Percentiles rank a stretch among this genome's conserved stretches.
phyloP scores from a whole-genome alignment of 2,888 invertebrate genomes.

The Hydrotaea cyrtoneurina region DNA sequence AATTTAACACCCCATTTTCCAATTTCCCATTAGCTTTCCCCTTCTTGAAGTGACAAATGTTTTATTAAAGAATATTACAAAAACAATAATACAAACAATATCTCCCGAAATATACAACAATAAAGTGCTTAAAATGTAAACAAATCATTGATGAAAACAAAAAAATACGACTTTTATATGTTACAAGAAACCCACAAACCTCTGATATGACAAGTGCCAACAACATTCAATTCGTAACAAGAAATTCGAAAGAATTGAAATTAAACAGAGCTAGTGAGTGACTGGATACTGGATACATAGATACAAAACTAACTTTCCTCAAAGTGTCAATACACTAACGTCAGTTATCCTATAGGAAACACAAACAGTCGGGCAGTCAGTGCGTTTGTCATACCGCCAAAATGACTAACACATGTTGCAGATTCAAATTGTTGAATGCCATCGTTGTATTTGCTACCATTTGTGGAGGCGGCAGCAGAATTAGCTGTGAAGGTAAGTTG shows the following conservation, averaged over 20 bases:
- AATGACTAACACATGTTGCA: slow-evolving; percentile 63
- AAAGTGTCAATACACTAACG: too few relatives aligned
- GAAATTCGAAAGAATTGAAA: neutral
- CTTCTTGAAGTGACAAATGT: too few relatives aligned
- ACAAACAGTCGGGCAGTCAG: neutral
- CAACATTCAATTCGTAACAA: neutral
- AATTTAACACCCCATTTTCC: too few relatives aligned
- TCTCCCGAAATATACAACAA: neutral
- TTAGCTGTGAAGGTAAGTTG: slow-evolving; percentile 72
- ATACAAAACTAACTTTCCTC: neutral
- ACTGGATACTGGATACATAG: neutral
- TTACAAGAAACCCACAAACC: neutral
- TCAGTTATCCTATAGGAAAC: neutral
- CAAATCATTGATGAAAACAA: slow-evolving; percentile 6
- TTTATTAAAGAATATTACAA: neutral
- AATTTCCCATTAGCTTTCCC: too few relatives aligned
- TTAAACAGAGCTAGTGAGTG: neutral
- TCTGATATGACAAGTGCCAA: neutral
- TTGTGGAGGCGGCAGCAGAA: slow-evolving; percentile 62
- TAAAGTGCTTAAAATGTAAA: neutral
- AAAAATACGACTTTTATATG: neutral
- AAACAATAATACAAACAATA: neutral
- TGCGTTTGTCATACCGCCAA: slow-evolving; percentile 37
- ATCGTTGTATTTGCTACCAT: slow-evolving; percentile 65
- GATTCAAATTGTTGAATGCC: slow-evolving; percentile 70